Base-by-base conservation (phyloP, 2,797 vertebrate species). In the Allobates femoralis region DNA sequence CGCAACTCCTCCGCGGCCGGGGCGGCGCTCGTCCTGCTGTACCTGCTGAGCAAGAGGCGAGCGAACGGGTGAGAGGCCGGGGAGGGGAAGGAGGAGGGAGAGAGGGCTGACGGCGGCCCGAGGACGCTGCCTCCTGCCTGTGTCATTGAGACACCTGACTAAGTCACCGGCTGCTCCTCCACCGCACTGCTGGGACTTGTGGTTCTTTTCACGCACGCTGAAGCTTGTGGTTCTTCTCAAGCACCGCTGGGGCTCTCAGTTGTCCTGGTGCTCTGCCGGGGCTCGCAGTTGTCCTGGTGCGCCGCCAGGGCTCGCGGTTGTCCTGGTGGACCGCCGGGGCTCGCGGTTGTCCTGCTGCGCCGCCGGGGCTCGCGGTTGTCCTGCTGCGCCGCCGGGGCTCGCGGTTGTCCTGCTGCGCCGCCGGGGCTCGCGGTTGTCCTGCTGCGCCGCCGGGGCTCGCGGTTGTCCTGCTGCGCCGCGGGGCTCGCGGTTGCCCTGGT, bases 1-100 rank as follows among this genome's bases (percentile, higher is more conserved):
- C 97, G 93, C 69, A 96, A 96, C 90, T 96, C 96, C 19, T 95
- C 96, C 76, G 91, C 96, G 89, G 97, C 96, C 1, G 96, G 96
- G 5, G 96, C 95, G 7, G 88, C 95, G n/a, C 86, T 97, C 85
- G 85, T 97, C 46, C 79, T 96, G 21, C 89, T 98, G 0, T 96
- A 95, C 89, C 86, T 98, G 81, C 91, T 98, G 1, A 95, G 89
- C 83, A 93, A 89, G 64, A 91, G 95, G 82, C 92, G 91, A 37
- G 88, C 87, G 50, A 90, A 90, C 81, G 89, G 96, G 97, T 97
- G 89, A 92, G 91, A 85, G 41, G 41, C 41, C 41, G 6, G 41
- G 10, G 79, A 30, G 2, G 75, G 73, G n/a, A 10, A 18, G 4
- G 3, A 2, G 55, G 18, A 55, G 50, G 3, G 3, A 16, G 14